Evolutionary conservation across 2,797 vertebrate species (phyloP).

Genomic region (Scomberomorus guttatus): DNA sequence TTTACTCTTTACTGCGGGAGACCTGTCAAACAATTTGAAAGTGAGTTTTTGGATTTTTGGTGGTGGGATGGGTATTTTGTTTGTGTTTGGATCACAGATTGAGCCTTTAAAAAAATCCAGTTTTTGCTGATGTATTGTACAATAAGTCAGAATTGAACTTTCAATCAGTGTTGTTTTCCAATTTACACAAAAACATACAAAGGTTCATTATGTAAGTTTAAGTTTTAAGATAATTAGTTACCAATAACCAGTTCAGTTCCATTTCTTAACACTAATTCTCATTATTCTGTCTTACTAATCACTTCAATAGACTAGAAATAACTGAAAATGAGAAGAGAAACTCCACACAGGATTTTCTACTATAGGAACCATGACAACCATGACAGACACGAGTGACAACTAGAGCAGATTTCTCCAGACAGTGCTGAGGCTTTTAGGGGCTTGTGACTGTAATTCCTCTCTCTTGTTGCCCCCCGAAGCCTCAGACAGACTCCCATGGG

Average conservation of each 20-base stretch:
- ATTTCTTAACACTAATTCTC: not conserved
- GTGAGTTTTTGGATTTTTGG: no score
- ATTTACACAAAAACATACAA: no score
- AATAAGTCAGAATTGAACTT: no score
- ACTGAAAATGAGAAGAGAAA: not conserved
- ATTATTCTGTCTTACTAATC: not conserved
- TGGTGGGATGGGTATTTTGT: no score
- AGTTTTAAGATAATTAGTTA: not conserved
- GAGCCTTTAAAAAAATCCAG: not conserved
- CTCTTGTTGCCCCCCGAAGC: constrained; percentile 55
- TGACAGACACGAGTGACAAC: constrained; percentile 25
- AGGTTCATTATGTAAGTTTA: not conserved
- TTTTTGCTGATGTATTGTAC: not conserved
- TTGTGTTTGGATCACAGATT: no score
- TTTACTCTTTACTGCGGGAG: no score
- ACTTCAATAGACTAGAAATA: not conserved
- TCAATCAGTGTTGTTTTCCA: not conserved
- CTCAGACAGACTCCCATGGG: constrained; percentile 66
- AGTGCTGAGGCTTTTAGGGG: constrained; percentile 39
- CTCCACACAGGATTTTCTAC: not conserved
- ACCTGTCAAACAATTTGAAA: no score
- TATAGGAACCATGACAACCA: constrained; percentile 20
- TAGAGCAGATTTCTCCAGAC: constrained; percentile 39
- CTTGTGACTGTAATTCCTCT: constrained; percentile 41
- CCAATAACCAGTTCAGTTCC: not conserved